These are phyloP conservation scores for Notarius quadriscutis DNA, from an alignment of 2,113 vertebrate genomes.

Conservation along the genomic window DNA sequence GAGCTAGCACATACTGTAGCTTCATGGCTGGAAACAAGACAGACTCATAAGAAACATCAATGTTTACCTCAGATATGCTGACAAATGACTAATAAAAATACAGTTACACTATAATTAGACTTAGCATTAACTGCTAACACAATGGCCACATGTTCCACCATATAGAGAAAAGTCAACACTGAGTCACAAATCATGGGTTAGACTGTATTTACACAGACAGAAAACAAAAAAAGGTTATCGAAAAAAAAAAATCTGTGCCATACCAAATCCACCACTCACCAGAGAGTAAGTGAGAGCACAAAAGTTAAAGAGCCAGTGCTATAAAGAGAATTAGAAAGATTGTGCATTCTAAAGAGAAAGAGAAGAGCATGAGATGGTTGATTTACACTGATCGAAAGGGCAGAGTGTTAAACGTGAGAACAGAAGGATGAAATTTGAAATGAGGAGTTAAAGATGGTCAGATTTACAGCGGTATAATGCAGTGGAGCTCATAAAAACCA, in stretches of 20 bases:
- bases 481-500: conserved; percentile 22
- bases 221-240: neutral
- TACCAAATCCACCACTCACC: neutral
- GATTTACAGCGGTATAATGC: conserved; percentile 48
- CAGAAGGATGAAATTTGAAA: conserved; percentile 43
- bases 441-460: conserved; percentile 41
- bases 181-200: neutral
- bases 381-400: conserved; percentile 35
- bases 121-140: neutral
- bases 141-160: neutral
- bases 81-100: neutral
- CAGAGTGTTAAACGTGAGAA: conserved; percentile 35
- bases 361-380: neutral
- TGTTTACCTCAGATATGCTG: neutral
- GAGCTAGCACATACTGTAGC: neutral
- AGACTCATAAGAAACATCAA: neutral
- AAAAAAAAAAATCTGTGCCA: neutral
- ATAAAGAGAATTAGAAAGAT: neutral
- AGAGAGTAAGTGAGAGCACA: neutral
- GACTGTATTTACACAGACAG: neutral
- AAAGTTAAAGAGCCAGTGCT: neutral
- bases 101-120: neutral
- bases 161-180: neutral
- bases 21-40: neutral
- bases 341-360: conserved; percentile 5